Conservation (phyloP, 1,140 invertebrate genomes). For the Microplitis mediator region DNA sequence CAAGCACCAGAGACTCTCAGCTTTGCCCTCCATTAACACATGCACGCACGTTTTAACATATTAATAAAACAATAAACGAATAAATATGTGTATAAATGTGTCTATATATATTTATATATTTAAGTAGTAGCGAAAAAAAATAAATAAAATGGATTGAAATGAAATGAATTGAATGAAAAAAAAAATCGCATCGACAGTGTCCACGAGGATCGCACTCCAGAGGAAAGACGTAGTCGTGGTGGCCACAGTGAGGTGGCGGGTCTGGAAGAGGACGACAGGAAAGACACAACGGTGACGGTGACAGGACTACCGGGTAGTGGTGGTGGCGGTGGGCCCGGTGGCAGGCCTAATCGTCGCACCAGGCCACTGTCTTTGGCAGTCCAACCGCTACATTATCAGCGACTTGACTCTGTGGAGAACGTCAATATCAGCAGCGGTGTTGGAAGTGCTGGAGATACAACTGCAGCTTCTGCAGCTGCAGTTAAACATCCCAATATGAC, state of each 20-base stretch:
- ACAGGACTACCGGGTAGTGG: slow-evolving; percentile 44
- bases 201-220: slow-evolving; percentile 51
- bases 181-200: slow-evolving; percentile 50
- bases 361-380: slow-evolving; percentile 57
- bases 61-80: background rate
- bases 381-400: slow-evolving; percentile 57
- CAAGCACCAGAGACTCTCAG: background rate
- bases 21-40: background rate
- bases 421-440: background rate
- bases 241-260: slow-evolving; percentile 45
- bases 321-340: slow-evolving; percentile 37
- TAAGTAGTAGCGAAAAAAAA: background rate
- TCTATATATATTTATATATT: background rate
- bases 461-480: background rate
- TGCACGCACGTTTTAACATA: background rate
- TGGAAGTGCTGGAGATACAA: background rate
- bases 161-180: slow-evolving; percentile 22
- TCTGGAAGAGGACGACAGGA: slow-evolving; percentile 42
- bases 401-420: slow-evolving; percentile 48
- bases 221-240: slow-evolving; percentile 39
- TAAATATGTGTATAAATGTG: too few relatives aligned
- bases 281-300: slow-evolving; percentile 41
- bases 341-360: slow-evolving; percentile 43
- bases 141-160: slow-evolving; percentile 7
- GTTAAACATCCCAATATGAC: slow-evolving; percentile 59